Evolutionary conservation across 2,113 vertebrate species (phyloP).

Genomic region (Nannobrachium achirus): DNA sequence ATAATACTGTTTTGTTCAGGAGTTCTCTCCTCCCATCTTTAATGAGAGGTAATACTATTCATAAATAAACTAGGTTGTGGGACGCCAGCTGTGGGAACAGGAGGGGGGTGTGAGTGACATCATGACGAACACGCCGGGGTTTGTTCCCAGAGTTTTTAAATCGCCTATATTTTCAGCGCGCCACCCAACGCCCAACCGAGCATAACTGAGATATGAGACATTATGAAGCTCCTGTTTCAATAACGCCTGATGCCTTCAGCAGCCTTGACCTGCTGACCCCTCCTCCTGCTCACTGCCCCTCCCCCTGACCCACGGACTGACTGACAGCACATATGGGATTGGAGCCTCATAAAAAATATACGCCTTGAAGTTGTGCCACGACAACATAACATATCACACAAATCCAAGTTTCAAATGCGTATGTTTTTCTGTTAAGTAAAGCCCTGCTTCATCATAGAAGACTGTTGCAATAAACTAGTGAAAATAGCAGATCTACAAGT

Average conservation of each 20-base stretch:
- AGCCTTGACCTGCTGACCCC: constrained; percentile 46
- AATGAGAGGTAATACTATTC: constrained; percentile 71
- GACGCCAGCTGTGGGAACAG: constrained; percentile 60
- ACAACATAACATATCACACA: too few relatives aligned
- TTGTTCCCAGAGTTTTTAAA: too few relatives aligned
- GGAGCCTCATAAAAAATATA: constrained; percentile 38
- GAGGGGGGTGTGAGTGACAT: not conserved
- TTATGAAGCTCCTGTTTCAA: constrained; percentile 32
- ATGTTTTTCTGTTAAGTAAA: too few relatives aligned
- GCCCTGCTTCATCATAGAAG: too few relatives aligned
- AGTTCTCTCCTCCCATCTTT: constrained; percentile 56
- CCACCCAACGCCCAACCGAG: not conserved
- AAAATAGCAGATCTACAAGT: too few relatives aligned
- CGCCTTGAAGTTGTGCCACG: too few relatives aligned
- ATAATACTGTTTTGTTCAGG: constrained; percentile 35
- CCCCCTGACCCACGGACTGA: not conserved
- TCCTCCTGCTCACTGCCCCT: constrained; percentile 16
- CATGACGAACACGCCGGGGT: too few relatives aligned
- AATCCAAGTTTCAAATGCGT: too few relatives aligned
- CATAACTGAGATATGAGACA: not conserved
- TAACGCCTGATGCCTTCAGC: constrained; percentile 36
- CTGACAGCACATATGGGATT: too few relatives aligned
- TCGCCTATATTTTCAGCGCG: too few relatives aligned
- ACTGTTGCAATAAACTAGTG: too few relatives aligned
- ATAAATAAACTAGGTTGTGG: constrained; percentile 75